Base-by-base conservation (phyloP, 2,113 vertebrate species). In the Turdus rufiventris region DNA sequence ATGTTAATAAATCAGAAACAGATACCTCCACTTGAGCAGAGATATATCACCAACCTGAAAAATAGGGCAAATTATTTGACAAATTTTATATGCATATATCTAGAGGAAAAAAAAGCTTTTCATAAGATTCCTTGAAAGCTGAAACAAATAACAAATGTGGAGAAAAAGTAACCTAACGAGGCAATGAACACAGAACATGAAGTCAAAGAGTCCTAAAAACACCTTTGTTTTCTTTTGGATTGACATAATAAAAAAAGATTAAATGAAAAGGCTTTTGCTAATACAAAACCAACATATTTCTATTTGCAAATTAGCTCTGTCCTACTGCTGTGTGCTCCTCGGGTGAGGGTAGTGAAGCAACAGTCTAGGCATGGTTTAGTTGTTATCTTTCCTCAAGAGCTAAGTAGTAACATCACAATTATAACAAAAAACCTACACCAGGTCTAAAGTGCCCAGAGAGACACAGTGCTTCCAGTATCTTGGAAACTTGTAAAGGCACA, bases 1-100 rank as follows among this genome's bases (percentile, higher is more conserved):
- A 99, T 98, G 98, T 97, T 99, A 98, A 99, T 99, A 99, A 98
- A 98, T 98, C 98, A 99, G 98, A 99, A 99, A 99, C 98, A 98
- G 98, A 99, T 98, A 98, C 97, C 95, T 95, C 96, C 92, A 96
- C 95, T 97, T 50, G 94, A 97, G 94, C 90, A 96, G 85, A 97
- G 97, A 97, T 97, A 96, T 94, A 97, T 97, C 98, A 97, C 93
- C 96, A 97, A 97, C 96, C 94, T 89, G 90, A 98, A 98, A 98
- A 98, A 97, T 28, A 81, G 38, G 95, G 97, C 96, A 98, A 98
- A 98, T 98, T 97, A 97, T 97, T 97, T 95, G 96, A 97, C 96
- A 97, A 96, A 91, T 96, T 97, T 86, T 97, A 75, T 96, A 96
- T 92, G 82, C 80, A 72, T 81, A 78, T 18, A 78, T 60, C 81